Base-by-base conservation (phyloP, 2,888 invertebrate genomes). In the Leucozona laternaria region DNA sequence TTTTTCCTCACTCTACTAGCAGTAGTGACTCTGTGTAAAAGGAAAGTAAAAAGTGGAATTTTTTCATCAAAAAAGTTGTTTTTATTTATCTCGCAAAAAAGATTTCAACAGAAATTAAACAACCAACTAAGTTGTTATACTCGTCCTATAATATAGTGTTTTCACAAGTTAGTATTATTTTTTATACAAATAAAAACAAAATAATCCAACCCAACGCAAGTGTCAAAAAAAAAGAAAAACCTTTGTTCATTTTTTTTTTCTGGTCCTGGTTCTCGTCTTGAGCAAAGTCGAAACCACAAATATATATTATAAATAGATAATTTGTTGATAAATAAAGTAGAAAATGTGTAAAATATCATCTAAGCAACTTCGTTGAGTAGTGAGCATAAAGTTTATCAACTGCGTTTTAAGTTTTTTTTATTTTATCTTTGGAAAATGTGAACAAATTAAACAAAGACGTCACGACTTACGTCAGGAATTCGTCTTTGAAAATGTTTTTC, bases 381-480 rank as follows among this genome's bases (percentile, higher is more conserved):
- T 11, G 72, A 57, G 4, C 17, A 31, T 50, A 53, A 28, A 37
- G 13, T 7, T 55, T 17, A 40, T 31, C 8, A 58, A 86, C 68
- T 86, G 75, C 86, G 86, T 82, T 82, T 20, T 66, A 78, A 53
- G 11, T 48, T 68, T 68, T 22, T 28, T 17, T 20, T 15, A n/a
- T 20, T 66, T 48, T 48, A 20, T 62, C 60, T 66, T 20, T 48
- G 53, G 20, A n/a, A 45, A 34, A 53, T 31, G 15, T 48, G 57
- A 45, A 85, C 62, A 77, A 66, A 68, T 85, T 45, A 68, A 37
- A 10, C 68, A 71, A 64, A 78, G 75, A 79, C 86, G 82, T 86
- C 86, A 86, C 60, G 34, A 71, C 82, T 86, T 86, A 86, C 86
- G 86, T 86, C 86, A 86, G 79, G 75, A 82, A 79, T 82, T 40